phyloP scores from a whole-genome alignment of 2,888 invertebrate species.

The Leptinotarsa peninsularis region DNA sequence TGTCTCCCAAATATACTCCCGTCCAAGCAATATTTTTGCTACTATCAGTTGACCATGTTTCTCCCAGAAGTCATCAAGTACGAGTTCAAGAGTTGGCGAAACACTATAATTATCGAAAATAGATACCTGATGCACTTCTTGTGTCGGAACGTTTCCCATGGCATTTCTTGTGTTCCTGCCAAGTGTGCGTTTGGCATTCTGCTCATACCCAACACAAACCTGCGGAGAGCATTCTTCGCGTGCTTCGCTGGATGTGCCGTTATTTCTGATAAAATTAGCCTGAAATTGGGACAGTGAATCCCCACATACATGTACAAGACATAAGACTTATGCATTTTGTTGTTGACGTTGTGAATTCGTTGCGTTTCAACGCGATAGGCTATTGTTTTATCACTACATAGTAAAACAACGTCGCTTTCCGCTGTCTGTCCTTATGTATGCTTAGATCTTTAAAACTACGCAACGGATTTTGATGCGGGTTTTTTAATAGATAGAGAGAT shows the following conservation, averaged over 20 bases:
- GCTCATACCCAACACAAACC: slow-evolving; percentile 7
- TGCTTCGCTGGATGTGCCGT: slow-evolving; percentile 42
- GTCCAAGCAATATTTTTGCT: too few relatives aligned
- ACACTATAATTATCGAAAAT: not conserved
- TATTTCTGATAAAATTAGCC: slow-evolving; percentile 44
- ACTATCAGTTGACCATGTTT: not conserved
- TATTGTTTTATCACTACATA: not conserved
- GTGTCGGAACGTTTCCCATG: slow-evolving; percentile 5
- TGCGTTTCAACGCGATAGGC: slow-evolving; percentile 5
- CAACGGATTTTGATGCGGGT: too few relatives aligned
- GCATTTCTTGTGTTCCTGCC: slow-evolving; percentile 12
- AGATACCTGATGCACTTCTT: not conserved
- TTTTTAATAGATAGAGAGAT: too few relatives aligned
- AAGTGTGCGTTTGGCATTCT: slow-evolving; percentile 22
- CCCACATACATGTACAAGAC: slow-evolving; percentile 15
- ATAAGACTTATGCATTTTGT: slow-evolving; percentile 10
- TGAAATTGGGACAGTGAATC: slow-evolving; percentile 45
- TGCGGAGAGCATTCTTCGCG: slow-evolving; percentile 43
- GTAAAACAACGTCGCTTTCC: too few relatives aligned
- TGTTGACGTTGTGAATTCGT: slow-evolving; percentile 13
- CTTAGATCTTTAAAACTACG: too few relatives aligned
- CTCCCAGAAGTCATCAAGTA: not conserved
- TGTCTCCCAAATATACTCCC: too few relatives aligned
- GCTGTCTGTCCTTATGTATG: too few relatives aligned
- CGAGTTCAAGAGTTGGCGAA: not conserved